Evolutionary conservation across 30 jellyfish, hydroid and myxozoan genomes (phyloP).

Genomic region (Haliclystus octoradiatus): DNA sequence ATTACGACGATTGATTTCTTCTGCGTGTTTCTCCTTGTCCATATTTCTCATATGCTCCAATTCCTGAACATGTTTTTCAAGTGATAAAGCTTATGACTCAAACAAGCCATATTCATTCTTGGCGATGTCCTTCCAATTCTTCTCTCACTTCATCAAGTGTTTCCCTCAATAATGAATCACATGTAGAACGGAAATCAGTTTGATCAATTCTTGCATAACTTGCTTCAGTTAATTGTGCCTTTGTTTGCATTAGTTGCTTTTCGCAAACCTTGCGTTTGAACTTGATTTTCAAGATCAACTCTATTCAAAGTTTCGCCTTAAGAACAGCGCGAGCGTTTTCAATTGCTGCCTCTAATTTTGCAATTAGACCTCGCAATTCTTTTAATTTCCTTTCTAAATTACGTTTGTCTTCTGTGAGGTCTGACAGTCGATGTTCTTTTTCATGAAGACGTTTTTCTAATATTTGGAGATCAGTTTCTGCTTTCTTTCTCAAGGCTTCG

Average conservation of each 20-base stretch:
- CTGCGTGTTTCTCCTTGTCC: constrained; percentile 50
- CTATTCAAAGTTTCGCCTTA: constrained; percentile 46
- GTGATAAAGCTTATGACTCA: no score
- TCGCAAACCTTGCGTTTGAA: no score
- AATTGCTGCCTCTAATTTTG: constrained; percentile 25
- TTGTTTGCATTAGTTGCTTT: constrained; percentile 49
- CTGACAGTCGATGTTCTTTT: constrained; percentile 31
- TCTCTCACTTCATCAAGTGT: constrained; percentile 79
- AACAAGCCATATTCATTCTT: no score
- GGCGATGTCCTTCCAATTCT: constrained; percentile 57
- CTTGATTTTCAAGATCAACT: constrained; percentile 67
- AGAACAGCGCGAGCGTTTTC: constrained; percentile 32
- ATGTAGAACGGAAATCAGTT: constrained; percentile 28
- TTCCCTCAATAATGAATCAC: constrained; percentile 51
- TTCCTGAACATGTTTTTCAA: constrained; percentile 51
- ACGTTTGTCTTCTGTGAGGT: constrained; percentile 21
- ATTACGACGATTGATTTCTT: constrained; percentile 34
- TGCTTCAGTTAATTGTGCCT: constrained; percentile 14
- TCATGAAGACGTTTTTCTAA: constrained; percentile 55
- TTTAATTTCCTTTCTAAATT: constrained; percentile 31
- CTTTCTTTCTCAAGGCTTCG: constrained; percentile 13
- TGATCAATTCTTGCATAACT: constrained; percentile 14
- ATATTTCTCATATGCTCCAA: constrained; percentile 38
- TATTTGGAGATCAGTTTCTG: constrained; percentile 23
- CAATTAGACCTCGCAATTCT: neutral